phyloP scores from a whole-genome alignment of 2,888 invertebrate species.

The Acrobasis suavella region DNA sequence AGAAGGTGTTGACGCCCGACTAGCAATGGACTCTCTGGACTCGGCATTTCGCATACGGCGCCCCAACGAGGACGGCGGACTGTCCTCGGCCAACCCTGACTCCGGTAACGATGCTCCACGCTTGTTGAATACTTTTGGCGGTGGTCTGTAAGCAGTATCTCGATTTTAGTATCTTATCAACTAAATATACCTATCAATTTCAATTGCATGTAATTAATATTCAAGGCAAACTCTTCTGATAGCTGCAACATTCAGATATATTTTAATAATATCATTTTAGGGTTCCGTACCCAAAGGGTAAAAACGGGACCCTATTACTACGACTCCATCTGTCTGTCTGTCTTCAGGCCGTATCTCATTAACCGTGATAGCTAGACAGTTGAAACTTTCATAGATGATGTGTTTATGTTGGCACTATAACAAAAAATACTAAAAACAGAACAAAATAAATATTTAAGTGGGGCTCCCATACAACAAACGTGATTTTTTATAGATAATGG shows the following conservation, averaged over 20 bases:
- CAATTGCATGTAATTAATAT: constrained; percentile 21
- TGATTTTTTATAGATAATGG: no score
- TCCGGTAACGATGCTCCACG: constrained; percentile 82
- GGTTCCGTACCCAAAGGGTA: no score
- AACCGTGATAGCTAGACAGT: no score
- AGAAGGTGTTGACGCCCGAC: constrained; percentile 77
- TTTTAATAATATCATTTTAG: background rate
- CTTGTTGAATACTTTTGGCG: constrained; percentile 84
- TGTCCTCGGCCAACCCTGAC: constrained; percentile 77
- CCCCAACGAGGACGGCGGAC: constrained; percentile 74
- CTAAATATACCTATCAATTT: constrained; percentile 21
- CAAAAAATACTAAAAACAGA: no score
- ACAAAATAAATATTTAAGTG: no score
- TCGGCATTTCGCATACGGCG: constrained; percentile 70
- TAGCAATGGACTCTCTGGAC: constrained; percentile 74
- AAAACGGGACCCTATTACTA: no score
- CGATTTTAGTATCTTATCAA: constrained; percentile 14
- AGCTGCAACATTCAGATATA: background rate
- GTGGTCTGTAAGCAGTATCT: constrained; percentile 69
- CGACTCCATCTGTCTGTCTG: no score
- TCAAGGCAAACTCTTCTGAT: constrained; percentile 7
- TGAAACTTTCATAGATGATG: no score
- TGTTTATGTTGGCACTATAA: no score
- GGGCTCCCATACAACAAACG: no score
- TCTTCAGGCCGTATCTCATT: no score